Percentiles rank a stretch among this genome's conserved stretches.
phyloP scores from a whole-genome alignment of 1,140 invertebrate genomes.

The Drosophila cardini region DNA sequence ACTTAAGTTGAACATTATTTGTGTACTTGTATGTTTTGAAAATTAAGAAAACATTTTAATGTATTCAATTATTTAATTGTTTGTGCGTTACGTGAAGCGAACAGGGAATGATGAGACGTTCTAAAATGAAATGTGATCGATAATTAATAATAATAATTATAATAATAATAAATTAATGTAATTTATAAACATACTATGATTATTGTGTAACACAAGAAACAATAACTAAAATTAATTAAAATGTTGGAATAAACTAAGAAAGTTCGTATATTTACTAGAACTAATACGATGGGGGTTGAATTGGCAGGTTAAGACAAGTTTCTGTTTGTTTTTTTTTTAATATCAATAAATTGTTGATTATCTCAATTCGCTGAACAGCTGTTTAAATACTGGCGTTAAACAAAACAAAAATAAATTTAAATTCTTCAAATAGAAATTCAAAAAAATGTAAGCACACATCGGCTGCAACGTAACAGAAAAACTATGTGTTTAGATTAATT shows the following conservation, averaged over 20 bases:
- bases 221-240: conserved; percentile 72
- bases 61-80: conserved; percentile 45
- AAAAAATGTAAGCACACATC: too few relatives aligned
- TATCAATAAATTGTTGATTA: too few relatives aligned
- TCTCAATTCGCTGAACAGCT: too few relatives aligned
- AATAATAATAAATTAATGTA: conserved; percentile 65
- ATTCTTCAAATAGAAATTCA: too few relatives aligned
- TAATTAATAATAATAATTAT: conserved; percentile 74
- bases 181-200: conserved; percentile 63
- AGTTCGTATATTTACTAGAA: conserved; percentile 11
- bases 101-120: conserved; percentile 76
- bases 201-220: conserved; percentile 70
- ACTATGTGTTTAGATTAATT: too few relatives aligned
- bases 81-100: conserved; percentile 64
- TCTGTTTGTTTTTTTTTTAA: too few relatives aligned
- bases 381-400: too few relatives aligned
- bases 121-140: conserved; percentile 83
- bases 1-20: conserved; percentile 48
- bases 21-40: conserved; percentile 50
- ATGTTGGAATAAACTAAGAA: conserved; percentile 71
- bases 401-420: too few relatives aligned
- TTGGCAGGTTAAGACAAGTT: too few relatives aligned
- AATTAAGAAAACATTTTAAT: conserved; percentile 33
- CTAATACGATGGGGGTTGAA: too few relatives aligned
- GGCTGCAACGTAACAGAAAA: too few relatives aligned